Base-by-base conservation (phyloP, 2,888 invertebrate species). In the Epistrophe eligans region DNA sequence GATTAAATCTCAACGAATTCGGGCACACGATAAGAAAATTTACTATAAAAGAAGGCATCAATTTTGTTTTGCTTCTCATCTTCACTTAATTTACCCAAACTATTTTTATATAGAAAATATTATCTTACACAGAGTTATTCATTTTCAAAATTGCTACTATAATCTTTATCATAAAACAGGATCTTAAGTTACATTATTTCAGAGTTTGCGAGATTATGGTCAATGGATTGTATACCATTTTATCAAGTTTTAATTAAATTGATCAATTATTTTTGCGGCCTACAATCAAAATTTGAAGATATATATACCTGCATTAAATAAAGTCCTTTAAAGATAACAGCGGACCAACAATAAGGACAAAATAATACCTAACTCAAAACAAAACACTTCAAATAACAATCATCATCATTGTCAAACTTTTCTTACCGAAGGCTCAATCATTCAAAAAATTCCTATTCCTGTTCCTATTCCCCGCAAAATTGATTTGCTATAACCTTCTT, bases 311-410 rank as follows among this genome's bases (percentile, higher is more conserved):
- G 70, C 50, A 84, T 64, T 9, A 35, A 67, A 45, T 24, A 32
- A 32, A 32, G 72, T 60, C 45, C 45, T 62, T 60, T 24, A 10
- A 8, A 19, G 67, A 50, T 50, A 50, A 45, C n/a, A 60, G 13
- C 1, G 35, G 19, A 38, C 4, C 7, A 62, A 28, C 17, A 35
- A 35, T n/a, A 57, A 74, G 40, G 58, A 66, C 45, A 40, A 77
- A 43, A 32, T 40, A 24, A n/a, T n/a, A n/a, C n/a, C n/a, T 24
- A 77, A 48, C 82, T 50, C 70, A 79, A 67, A 76, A 80, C 55
- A 79, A 83, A 84, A 84, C 77, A 76, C 79, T 87, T 83, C 79
- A 87, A 82, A 83, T 72, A 87, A 82, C 85, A 87, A 83, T 87
- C 82, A 79, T 79, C 87, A 83, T 83, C 67, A 77, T 62, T 40